These are phyloP conservation scores for Noctua janthina DNA, from an alignment of 2,888 invertebrate genomes.

Conservation along the genomic window DNA sequence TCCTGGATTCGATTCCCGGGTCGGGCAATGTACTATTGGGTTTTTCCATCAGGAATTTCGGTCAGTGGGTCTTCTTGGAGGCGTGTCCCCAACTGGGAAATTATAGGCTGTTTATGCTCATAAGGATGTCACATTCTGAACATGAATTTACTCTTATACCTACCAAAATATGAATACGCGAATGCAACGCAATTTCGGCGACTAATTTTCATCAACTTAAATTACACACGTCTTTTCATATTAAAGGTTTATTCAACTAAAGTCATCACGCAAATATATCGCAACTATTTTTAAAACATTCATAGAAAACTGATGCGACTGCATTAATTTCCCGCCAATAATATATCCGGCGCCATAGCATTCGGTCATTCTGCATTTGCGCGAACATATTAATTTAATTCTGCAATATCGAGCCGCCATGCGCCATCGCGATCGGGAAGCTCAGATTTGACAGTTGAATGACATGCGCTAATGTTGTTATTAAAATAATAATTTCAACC, in stretches of 20 bases:
- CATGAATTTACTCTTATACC: no score
- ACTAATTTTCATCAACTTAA: background rate
- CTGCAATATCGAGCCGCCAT: conserved; percentile 33
- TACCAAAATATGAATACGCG: no score
- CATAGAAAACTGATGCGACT: conserved; percentile 2
- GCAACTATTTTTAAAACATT: conserved; percentile 19
- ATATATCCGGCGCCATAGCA: conserved; percentile 27
- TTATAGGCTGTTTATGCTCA: no score
- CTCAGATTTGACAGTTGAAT: conserved; percentile 56
- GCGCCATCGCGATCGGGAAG: conserved; percentile 29
- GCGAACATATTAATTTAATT: conserved; percentile 44
- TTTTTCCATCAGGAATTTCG: no score
- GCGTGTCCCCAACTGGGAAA: no score
- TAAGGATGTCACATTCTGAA: no score
- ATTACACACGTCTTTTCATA: background rate
- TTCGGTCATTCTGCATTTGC: no score
- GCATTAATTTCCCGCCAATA: conserved; percentile 28
- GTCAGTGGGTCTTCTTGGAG: no score
- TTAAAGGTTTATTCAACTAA: background rate
- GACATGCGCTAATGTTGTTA: conserved; percentile 48
- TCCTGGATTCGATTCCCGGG: no score
- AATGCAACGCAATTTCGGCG: background rate
- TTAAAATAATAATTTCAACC: conserved; percentile 24
- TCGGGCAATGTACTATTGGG: no score
- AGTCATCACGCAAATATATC: background rate